These are phyloP conservation scores for Galendromus occidentalis DNA, from an alignment of 1,140 invertebrate genomes.

Conservation along the genomic window DNA sequence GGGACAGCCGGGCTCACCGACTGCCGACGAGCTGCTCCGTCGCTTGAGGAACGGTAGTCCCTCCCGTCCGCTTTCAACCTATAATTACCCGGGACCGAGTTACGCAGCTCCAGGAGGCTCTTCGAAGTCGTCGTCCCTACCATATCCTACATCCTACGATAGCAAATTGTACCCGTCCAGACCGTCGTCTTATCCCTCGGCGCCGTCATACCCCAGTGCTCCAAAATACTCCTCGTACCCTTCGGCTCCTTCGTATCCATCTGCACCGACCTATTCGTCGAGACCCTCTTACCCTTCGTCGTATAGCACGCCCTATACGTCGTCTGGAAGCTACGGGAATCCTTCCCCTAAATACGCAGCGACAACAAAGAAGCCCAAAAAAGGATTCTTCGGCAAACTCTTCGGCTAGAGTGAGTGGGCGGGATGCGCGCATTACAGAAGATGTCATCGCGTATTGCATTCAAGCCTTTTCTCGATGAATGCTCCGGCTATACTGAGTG, in stretches of 20 bases:
- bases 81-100: background rate
- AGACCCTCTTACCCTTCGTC: background rate
- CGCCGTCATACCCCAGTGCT: background rate
- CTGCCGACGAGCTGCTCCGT: background rate
- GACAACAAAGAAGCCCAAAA: background rate
- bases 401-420: background rate
- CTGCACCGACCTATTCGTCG: background rate
- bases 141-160: background rate
- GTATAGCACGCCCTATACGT: background rate
- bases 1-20: background rate
- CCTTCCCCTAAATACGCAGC: background rate
- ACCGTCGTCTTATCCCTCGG: background rate
- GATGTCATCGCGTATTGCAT: too few species aligned
- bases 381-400: background rate
- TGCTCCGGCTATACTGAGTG: too few species aligned
- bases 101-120: background rate
- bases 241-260: background rate
- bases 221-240: background rate
- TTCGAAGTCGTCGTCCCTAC: background rate
- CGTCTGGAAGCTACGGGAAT: background rate
- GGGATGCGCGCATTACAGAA: too few species aligned
- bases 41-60: background rate
- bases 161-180: background rate
- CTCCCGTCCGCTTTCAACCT: background rate
- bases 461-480: too few species aligned